Evolutionary conservation across 2,113 vertebrate genomes (phyloP).

Genomic region (Ageneiosus marmoratus): DNA sequence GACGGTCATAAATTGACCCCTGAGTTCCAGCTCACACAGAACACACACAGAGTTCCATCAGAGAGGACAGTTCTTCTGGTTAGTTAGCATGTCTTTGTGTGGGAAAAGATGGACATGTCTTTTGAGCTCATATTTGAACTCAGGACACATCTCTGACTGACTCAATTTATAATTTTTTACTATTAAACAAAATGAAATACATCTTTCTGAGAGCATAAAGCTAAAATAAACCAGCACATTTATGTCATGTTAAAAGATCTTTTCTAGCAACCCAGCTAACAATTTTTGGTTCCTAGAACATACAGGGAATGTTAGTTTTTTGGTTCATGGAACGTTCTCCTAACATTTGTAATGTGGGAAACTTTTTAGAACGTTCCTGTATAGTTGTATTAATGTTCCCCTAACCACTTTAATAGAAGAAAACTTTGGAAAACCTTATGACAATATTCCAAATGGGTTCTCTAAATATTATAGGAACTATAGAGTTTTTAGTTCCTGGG

Average conservation of each 20-base stretch:
- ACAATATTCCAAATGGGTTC: no score
- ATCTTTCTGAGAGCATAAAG: background rate
- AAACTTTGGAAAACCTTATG: no score
- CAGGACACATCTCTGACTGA: background rate
- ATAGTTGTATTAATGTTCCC: no score
- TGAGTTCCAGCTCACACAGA: constrained; percentile 58
- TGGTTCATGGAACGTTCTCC: no score
- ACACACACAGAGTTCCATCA: constrained; percentile 68
- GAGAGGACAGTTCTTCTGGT: constrained; percentile 40
- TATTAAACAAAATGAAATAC: background rate
- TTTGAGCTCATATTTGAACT: background rate
- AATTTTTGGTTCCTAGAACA: no score
- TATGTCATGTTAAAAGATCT: background rate
- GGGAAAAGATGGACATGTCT: background rate
- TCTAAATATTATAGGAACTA: no score
- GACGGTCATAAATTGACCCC: constrained; percentile 61
- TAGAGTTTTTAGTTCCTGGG: no score
- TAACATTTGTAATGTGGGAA: no score
- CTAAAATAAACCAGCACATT: background rate
- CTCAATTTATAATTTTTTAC: background rate
- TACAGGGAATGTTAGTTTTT: no score
- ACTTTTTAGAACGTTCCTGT: no score
- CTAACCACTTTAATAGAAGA: no score
- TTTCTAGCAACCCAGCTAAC: background rate
- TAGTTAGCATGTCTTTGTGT: no score